phyloP scores from a whole-genome alignment of 2,888 invertebrate species.

The Lasioglossum oenotherae region DNA sequence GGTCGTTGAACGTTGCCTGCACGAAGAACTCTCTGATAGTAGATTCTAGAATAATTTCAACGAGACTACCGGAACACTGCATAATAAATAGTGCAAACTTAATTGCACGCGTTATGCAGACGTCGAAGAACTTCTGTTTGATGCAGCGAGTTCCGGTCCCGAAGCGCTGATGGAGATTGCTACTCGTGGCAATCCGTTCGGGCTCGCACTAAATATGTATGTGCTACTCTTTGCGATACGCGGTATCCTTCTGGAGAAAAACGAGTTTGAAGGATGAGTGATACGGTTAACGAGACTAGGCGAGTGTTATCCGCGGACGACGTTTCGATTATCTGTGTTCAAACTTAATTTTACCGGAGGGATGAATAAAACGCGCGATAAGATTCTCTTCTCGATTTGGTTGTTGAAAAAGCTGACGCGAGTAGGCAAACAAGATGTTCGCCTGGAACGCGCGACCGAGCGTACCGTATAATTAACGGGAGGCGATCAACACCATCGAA shows the following conservation, averaged over 20 bases:
- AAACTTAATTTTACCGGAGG: neutral
- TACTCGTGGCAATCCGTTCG: neutral
- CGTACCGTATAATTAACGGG: conserved; percentile 9
- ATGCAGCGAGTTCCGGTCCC: neutral
- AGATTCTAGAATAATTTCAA: neutral
- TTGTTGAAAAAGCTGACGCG: neutral
- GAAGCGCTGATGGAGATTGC: neutral
- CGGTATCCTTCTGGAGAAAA: neutral
- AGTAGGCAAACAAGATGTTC: neutral
- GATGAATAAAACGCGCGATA: neutral
- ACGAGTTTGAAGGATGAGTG: neutral
- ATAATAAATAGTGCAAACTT: neutral
- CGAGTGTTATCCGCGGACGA: neutral
- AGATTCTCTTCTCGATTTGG: neutral
- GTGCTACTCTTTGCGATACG: neutral
- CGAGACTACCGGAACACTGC: neutral
- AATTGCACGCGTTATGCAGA: neutral
- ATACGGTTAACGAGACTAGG: neutral
- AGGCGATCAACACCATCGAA: conserved; percentile 16
- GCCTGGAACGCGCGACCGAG: neutral
- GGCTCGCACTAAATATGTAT: neutral
- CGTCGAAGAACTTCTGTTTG: neutral
- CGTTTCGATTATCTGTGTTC: neutral
- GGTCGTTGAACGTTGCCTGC: too few species aligned
- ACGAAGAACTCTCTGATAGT: neutral